Conservation (phyloP, 1,140 invertebrate genomes). For the Drosophila kohkoa region DNA sequence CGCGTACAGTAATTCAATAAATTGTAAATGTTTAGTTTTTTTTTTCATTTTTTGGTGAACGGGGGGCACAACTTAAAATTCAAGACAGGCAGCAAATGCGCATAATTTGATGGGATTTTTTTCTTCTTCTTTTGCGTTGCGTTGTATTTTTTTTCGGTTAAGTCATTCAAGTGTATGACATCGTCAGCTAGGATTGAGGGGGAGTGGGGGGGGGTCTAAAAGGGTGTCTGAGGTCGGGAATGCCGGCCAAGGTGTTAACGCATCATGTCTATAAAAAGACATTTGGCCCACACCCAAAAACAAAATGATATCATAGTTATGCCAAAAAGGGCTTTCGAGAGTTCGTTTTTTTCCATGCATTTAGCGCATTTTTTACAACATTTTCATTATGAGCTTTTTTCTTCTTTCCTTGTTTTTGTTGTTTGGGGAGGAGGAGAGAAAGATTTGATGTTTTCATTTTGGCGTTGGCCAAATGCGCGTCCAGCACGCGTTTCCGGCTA, state of each 20-base stretch:
- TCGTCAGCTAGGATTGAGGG: background rate
- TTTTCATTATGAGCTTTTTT: conserved; percentile 1
- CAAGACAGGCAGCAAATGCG: conserved; percentile 72
- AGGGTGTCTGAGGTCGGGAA: background rate
- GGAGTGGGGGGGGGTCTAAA: background rate
- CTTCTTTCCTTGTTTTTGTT: background rate
- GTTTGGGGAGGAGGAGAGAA: background rate
- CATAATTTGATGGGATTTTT: conserved; percentile 76
- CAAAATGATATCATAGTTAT: conserved; percentile 41
- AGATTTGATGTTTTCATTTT: conserved; percentile 66
- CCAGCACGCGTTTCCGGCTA: conserved; percentile 69
- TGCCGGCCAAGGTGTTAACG: conserved; percentile 40
- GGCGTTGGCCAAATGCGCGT: conserved; percentile 59
- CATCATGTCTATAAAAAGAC: conserved; percentile 48
- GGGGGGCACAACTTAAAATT: conserved; percentile 60
- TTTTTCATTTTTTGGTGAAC: conserved; percentile 7
- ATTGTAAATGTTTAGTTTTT: conserved; percentile 36
- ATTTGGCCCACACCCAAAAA: conserved; percentile 41
- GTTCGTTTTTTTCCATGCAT: conserved; percentile 20
- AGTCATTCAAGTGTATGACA: conserved; percentile 64
- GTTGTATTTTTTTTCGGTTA: conserved; percentile 58
- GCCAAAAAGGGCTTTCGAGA: conserved; percentile 23
- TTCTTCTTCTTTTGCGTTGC: conserved; percentile 19
- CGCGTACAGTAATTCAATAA: conserved; percentile 41
- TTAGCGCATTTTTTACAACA: conserved; percentile 44